A percentile compares a stretch with the other conserved stretches of the same genome.
Conservation (phyloP, 2,888 invertebrate genomes). For the Drosophila longiperda region DNA sequence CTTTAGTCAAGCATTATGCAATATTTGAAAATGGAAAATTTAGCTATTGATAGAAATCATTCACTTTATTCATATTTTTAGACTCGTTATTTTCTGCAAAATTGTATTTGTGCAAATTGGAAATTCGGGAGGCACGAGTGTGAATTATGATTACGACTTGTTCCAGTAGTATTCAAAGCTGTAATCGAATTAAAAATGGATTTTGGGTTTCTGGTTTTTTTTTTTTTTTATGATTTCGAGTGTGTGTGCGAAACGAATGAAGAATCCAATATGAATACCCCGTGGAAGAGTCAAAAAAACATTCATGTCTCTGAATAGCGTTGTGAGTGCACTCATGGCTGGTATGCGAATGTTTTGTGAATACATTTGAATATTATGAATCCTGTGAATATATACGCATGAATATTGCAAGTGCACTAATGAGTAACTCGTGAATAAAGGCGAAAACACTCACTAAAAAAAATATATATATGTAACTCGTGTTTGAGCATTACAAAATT, state of each 20-base stretch:
- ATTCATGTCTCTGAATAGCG: neutral
- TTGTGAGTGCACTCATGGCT: slow-evolving; percentile 16
- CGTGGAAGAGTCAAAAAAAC: neutral
- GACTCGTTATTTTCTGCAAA: slow-evolving; percentile 2
- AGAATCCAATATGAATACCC: slow-evolving; percentile 10
- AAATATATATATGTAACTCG: neutral
- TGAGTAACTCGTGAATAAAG: slow-evolving; percentile 23
- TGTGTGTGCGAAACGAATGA: slow-evolving; percentile 22
- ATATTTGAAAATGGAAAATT: neutral
- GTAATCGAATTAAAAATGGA: slow-evolving; percentile 10
- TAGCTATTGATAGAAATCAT: neutral
- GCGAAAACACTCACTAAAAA: slow-evolving; percentile 1
- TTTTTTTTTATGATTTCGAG: slow-evolving; percentile 13
- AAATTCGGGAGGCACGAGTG: neutral
- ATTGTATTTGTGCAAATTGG: slow-evolving; percentile 6
- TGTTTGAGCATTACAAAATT: slow-evolving; percentile 9
- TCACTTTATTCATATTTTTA: neutral
- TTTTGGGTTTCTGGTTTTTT: neutral
- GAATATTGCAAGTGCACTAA: slow-evolving; percentile 41
- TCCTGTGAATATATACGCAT: slow-evolving; percentile 41
- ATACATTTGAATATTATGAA: slow-evolving; percentile 16
- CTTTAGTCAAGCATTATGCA: neutral
- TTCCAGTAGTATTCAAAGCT: neutral
- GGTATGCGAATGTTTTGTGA: slow-evolving; percentile 13
- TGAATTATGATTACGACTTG: neutral